Evolutionary conservation across 2,888 invertebrate genomes (phyloP), one percentile per base, ranked within the genome.

Genomic region (Caenorhabditis sp.): DNA sequence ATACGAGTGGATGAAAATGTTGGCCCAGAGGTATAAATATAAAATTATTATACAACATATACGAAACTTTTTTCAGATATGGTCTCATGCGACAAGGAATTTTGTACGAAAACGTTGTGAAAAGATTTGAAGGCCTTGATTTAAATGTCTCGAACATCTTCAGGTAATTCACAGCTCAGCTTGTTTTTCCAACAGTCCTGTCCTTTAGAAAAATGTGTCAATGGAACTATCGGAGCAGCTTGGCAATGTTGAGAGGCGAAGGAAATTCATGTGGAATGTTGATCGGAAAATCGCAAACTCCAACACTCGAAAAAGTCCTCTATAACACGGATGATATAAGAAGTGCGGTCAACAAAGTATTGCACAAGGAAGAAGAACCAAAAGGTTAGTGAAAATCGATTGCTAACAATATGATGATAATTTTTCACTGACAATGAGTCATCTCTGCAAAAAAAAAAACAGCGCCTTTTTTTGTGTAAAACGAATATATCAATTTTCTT

Each of bases 21-120:
- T 80, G 36, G 67, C 77, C 1, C 20, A 65, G 12, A 61, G 60
- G 63, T 63, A 26, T 20, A n/a, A 38, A 49, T 58, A n/a, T 27
- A 21, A 38, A 23, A 25, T 67, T 67, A 31, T 68, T 66, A 12
- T 36, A 54, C 27, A 65, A 56, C 8, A 26, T 53, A 23, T n/a
- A 36, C 14, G 12, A n/a, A 5, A 17, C 14, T 5, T 27, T 14
- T 26, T 59, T 5, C 43, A 67, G 72, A 59, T 79, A 79, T 58
- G 81, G 83, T 10, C 72, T 85, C 50, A 75, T 85, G 49, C 80
- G 84, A 8, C 85, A 85, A 67, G 86, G 86, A 66, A 67, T 86
- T 27, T 78, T 85, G 20, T 63, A 77, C n/a, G 84, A 85, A 17
- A 85, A 85, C 43, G 81, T 78, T 36, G 64, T 77, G 17, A 71